These are phyloP conservation scores for Frankliniella intonsa DNA, from an alignment of 2,888 invertebrate genomes.

Conservation along the genomic window DNA sequence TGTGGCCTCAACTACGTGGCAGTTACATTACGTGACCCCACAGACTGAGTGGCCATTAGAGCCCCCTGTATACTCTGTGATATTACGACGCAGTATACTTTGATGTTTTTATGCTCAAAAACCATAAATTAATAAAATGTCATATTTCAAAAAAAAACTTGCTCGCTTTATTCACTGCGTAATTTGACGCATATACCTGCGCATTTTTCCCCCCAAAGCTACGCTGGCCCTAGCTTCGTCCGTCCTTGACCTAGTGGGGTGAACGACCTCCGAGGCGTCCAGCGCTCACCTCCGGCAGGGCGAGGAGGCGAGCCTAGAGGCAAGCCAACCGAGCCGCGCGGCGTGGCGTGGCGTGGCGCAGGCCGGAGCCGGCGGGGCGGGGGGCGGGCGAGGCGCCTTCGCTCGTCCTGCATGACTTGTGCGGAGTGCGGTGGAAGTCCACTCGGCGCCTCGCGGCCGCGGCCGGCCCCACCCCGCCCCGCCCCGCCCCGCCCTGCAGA, in stretches of 20 bases:
- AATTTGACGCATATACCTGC: not conserved
- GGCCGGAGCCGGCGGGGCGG: no score
- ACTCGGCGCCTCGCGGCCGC: no score
- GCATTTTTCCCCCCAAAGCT: not conserved
- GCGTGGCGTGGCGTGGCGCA: no score
- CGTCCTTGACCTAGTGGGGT: not conserved
- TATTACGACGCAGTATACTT: constrained; percentile 26
- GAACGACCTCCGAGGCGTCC: not conserved
- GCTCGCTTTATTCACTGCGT: not conserved
- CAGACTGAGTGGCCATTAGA: not conserved
- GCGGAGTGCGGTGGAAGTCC: not conserved
- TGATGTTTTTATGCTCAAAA: constrained; percentile 21
- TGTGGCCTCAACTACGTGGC: not conserved
- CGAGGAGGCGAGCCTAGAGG: not conserved
- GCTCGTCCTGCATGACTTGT: not conserved
- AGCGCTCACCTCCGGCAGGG: not conserved
- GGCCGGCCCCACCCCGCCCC: no score
- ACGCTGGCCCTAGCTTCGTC: not conserved
- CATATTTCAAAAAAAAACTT: not conserved
- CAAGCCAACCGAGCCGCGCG: not conserved
- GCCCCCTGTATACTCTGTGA: constrained; percentile 22
- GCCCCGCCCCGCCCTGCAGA: no score
- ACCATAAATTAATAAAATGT: constrained; percentile 19
- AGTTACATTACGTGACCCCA: not conserved
- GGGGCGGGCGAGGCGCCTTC: not conserved